Conservation (phyloP, 1,140 invertebrate species). For the Tetragnatha versicolor region DNA sequence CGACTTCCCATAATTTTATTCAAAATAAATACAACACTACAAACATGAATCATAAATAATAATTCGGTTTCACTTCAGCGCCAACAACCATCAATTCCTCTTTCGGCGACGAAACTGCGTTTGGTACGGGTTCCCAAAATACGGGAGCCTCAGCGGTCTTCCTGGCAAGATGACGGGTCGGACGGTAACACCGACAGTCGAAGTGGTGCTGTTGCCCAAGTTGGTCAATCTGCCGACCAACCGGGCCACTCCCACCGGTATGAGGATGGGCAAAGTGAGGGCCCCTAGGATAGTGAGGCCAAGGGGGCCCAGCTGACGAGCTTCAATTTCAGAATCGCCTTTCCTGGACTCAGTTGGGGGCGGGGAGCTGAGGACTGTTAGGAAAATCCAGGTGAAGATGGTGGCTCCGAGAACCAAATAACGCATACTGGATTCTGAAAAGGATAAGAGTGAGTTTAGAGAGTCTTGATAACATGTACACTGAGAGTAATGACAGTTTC, state of each 20-base stretch:
- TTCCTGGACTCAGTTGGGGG: neutral
- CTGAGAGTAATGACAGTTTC: too few relatives aligned
- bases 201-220: conserved; percentile 34
- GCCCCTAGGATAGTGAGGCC: conserved; percentile 39
- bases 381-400: conserved; percentile 8
- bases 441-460: neutral
- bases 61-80: too few relatives aligned
- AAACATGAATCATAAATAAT: too few relatives aligned
- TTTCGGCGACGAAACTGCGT: too few relatives aligned
- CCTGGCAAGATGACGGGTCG: conserved; percentile 43
- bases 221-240: conserved; percentile 30
- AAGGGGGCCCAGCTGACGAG: conserved; percentile 31
- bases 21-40: too few relatives aligned
- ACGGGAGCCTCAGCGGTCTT: conserved; percentile 7
- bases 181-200: conserved; percentile 33
- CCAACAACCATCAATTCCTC: too few relatives aligned
- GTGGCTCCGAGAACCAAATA: neutral
- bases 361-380: neutral
- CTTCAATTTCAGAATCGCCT: neutral
- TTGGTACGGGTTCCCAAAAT: neutral
- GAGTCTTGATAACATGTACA: neutral
- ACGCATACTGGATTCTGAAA: conserved; percentile 12
- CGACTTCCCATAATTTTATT: too few relatives aligned
- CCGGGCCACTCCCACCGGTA: conserved; percentile 43
- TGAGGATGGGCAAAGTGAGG: conserved; percentile 33